These are phyloP conservation scores for Paramormyrops hopkinsi DNA, from an alignment of 2,797 vertebrate species.

Conservation along the genomic window DNA sequence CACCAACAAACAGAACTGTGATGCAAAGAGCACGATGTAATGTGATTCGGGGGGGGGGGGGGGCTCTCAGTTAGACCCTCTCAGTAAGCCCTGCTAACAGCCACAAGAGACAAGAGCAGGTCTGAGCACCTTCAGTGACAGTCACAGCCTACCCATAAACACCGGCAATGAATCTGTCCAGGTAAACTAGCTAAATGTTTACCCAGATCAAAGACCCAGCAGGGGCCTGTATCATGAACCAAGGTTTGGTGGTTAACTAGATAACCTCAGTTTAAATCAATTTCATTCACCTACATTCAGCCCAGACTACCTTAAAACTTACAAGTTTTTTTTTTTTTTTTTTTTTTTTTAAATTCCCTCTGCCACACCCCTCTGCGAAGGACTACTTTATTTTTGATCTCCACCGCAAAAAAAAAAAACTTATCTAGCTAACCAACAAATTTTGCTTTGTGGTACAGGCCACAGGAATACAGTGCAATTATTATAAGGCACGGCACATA, in stretches of 20 bases:
- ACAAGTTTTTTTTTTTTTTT: background rate
- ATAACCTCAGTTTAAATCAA: background rate
- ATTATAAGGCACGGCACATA: background rate
- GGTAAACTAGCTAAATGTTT: constrained; percentile 14
- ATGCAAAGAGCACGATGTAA: background rate
- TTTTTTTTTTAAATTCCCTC: no score
- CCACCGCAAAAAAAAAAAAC: background rate
- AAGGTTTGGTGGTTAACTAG: background rate
- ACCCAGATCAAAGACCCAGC: constrained; percentile 19
- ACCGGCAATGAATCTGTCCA: background rate
- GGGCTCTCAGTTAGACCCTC: background rate
- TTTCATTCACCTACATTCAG: background rate
- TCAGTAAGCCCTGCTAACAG: background rate
- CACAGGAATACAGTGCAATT: constrained; percentile 15
- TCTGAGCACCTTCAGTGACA: background rate
- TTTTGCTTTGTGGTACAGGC: background rate
- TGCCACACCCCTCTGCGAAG: no score
- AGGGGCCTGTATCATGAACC: background rate
- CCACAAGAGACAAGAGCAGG: background rate
- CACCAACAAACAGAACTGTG: background rate
- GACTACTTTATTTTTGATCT: background rate
- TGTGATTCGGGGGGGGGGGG: background rate
- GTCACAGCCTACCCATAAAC: constrained; percentile 17
- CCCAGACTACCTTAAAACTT: background rate
- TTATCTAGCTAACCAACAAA: background rate